phyloP scores from a whole-genome alignment of 2,888 invertebrate species.

The Agriopis aurantiaria region DNA sequence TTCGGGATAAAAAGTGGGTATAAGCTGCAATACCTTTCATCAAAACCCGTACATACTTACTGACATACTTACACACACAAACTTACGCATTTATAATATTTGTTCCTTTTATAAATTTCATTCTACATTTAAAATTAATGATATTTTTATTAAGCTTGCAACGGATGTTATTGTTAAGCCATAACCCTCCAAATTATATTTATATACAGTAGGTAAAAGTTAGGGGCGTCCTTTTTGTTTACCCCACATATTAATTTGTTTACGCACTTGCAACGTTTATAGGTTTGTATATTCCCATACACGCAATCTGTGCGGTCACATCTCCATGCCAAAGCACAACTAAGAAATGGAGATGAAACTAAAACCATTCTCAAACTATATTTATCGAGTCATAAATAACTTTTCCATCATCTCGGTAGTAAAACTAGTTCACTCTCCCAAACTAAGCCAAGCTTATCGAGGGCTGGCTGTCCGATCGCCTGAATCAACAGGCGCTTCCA shows the following conservation, averaged over 20 bases:
- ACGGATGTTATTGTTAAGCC: not conserved
- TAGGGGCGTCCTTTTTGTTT: slow-evolving; percentile 15
- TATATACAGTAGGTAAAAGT: slow-evolving; percentile 13
- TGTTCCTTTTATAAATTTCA: too few species aligned
- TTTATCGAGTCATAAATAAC: not conserved
- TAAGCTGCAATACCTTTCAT: too few species aligned
- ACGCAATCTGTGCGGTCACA: not conserved
- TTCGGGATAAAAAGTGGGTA: too few species aligned
- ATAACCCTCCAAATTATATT: slow-evolving; percentile 3
- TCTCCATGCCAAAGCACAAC: not conserved
- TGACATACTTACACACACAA: too few species aligned
- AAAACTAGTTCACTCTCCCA: slow-evolving; percentile 11
- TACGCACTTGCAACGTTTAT: not conserved
- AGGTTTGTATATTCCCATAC: not conserved
- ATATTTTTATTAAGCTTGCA: not conserved
- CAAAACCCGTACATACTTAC: too few species aligned
- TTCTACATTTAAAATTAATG: not conserved
- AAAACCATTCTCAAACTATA: not conserved
- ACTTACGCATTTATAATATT: too few species aligned
- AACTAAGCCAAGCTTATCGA: slow-evolving; percentile 26
- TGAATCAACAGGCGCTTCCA: slow-evolving; percentile 40
- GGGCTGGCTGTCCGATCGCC: slow-evolving; percentile 28
- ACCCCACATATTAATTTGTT: slow-evolving; percentile 1
- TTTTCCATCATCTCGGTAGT: not conserved
- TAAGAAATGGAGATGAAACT: not conserved